Base-by-base conservation (phyloP, 30 jellyfish, hydroid and myxozoan genomes). In the Hydractinia symbiolongicarpus region DNA sequence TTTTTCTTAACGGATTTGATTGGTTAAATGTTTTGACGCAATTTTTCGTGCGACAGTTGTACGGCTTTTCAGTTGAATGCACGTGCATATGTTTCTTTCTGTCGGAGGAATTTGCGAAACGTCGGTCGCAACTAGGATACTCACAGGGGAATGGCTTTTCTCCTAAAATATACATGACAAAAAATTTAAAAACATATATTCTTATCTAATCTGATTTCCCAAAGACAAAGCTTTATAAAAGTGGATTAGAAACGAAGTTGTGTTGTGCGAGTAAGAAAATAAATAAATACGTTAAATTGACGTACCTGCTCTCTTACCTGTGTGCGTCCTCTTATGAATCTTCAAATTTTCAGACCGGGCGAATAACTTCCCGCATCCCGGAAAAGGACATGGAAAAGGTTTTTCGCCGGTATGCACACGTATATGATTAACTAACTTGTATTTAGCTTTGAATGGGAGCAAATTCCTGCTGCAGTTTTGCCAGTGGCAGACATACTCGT, bases 71-170 rank as follows among this genome's bases (percentile, higher is more conserved):
- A 11, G 96, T 79, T 15, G 95, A 9, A 72, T 91, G 98, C 4
- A 91, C 98, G 68, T 91, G 98, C 96, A 87, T 86, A 80, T 91
- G 98, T 56, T 91, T 91, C 86, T 91, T 91, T 0, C 98, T 90
- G 55, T 91, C 98, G 57, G 96, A 87, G 6, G 98, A 91, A 57
- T 91, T 91, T 13, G 98, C 98, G 72, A 91, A 91, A 49, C 98
- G 81, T 72, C 98, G 85, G 30, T 88, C 96, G 74, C 98, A 91
- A 81, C 98, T 96, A 44, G 83, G 83, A 75, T 80, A 90, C 66
- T 86, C 96, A 64, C 98, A 91, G 21, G 83, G 88, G 78, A 91
- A 91, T 50, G 98, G 98, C 50, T 87, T 86, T 61, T 91, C 98
- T 13, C 98, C 97, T 85, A 76, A 11, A 77, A 82, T 6, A 13